Base-by-base conservation (phyloP, 2,888 invertebrate species). In the Uloborus plumipes region DNA sequence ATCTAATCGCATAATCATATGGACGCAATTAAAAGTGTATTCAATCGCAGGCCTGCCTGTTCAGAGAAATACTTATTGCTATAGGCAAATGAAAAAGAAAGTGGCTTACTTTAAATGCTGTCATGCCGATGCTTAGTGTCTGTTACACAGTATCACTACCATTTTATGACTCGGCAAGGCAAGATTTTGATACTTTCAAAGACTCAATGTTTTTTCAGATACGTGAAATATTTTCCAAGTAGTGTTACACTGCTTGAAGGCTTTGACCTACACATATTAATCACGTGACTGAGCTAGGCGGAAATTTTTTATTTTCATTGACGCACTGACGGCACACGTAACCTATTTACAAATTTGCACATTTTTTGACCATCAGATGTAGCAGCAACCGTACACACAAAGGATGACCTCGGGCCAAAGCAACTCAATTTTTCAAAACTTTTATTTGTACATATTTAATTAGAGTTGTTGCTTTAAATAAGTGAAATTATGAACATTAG, bases 181-280 rank as follows among this genome's bases (percentile, higher is more conserved):
- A 22, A 14, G n/a, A 49, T 51, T 59, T 66, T 72, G 67, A 59
- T 39, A 59, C 72, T 73, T 78, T 59, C 71, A 61, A 71, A 78
- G 69, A 26, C 20, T 66, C 26, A 58, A 49, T 66, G 18, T 49
- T 66, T 79, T 7, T 77, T 71, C 72, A 20, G 77, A 55, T 71
- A 65, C 66, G 72, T 79, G 79, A 79, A 79, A 65, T 66, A 66
- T 79, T 79, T 73, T n/a, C 39, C 67, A 67, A 79, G 64, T 66
- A 20, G 65, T 61, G 58, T 58, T 67, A 49, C 49, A 62, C 61
- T 61, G 64, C 79, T 79, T 26, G 61, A 61, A 73, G 79, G 79
- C 79, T 79, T 73, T 79, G 79, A 79, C 79, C 79, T 79, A 79
- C 71, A 72, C 79, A 50, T 55, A 71, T 22, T 18, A 13, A 31